Percentiles rank a stretch among this genome's conserved stretches.
Evolutionary conservation across 2,888 invertebrate genomes (phyloP).

Genomic region (Pseudococcus viburni): DNA sequence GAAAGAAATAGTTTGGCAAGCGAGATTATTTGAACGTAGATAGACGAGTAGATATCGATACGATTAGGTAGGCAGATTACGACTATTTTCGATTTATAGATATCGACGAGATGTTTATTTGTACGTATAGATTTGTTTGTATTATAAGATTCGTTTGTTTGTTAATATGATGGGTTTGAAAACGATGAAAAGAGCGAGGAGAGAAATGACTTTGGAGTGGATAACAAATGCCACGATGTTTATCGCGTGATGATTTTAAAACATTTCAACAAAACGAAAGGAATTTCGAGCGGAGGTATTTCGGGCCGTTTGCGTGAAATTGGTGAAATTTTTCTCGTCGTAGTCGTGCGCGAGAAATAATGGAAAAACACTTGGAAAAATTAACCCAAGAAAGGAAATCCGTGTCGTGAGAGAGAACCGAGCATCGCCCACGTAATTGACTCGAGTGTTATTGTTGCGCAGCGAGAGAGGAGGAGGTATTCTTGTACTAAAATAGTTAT

Average conservation of each 20-base stretch:
- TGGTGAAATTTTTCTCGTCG: constrained; percentile 37
- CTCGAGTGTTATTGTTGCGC: neutral
- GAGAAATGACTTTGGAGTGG: neutral
- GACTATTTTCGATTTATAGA: constrained; percentile 35
- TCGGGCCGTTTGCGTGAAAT: constrained; percentile 6
- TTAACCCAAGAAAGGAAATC: constrained; percentile 11
- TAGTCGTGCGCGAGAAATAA: neutral
- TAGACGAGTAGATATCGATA: too few species aligned
- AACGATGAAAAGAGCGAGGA: neutral
- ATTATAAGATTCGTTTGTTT: neutral
- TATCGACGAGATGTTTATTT: neutral
- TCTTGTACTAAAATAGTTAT: too few species aligned
- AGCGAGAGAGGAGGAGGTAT: too few species aligned
- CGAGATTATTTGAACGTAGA: neutral
- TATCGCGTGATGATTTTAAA: constrained; percentile 7
- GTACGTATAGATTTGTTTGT: neutral
- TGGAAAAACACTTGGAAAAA: constrained; percentile 6
- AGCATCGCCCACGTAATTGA: neutral
- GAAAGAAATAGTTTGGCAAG: constrained; percentile 38
- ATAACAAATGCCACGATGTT: neutral
- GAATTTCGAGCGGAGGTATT: constrained; percentile 25
- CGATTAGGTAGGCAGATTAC: neutral
- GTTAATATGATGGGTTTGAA: neutral
- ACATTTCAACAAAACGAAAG: neutral
- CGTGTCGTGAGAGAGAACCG: constrained; percentile 2